Evolutionary conservation across 2,797 vertebrate genomes (phyloP).

Genomic region (Falco berigora): DNA sequence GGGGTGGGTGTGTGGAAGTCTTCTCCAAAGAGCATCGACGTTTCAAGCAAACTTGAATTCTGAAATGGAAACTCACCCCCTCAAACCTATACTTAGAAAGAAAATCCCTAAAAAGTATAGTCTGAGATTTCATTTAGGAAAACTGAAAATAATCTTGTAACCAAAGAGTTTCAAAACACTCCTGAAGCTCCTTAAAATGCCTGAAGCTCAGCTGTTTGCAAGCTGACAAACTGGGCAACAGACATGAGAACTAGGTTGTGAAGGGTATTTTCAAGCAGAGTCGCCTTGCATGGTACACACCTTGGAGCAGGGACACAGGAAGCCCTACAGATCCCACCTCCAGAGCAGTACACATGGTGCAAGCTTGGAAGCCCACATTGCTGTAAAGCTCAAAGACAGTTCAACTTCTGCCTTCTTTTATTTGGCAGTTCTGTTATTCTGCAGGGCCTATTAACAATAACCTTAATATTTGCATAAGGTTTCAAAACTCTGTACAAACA

Average conservation of each 20-base stretch:
- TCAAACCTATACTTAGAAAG: neutral
- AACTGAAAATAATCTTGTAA: neutral
- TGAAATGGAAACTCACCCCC: slow-evolving; percentile 41
- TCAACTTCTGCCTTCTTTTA: neutral
- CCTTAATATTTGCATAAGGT: neutral
- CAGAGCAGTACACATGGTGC: neutral
- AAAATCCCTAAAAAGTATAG: neutral
- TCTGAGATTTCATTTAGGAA: slow-evolving; percentile 4
- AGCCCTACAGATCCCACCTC: neutral
- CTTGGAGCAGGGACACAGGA: neutral
- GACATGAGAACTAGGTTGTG: neutral
- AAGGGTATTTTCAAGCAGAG: neutral
- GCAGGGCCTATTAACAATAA: neutral
- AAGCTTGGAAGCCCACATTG: neutral
- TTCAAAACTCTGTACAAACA: slow-evolving; percentile 9
- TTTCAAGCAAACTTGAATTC: neutral
- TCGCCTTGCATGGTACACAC: neutral
- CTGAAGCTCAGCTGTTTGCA: neutral
- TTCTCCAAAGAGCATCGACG: neutral
- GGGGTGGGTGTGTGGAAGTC: too few species aligned
- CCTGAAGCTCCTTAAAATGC: neutral
- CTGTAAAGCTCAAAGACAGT: neutral
- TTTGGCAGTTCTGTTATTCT: neutral
- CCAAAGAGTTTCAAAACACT: neutral
- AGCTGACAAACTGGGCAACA: neutral